Base-by-base conservation (phyloP, 2,797 vertebrate species). In the Brotogeris chrysoptera region DNA sequence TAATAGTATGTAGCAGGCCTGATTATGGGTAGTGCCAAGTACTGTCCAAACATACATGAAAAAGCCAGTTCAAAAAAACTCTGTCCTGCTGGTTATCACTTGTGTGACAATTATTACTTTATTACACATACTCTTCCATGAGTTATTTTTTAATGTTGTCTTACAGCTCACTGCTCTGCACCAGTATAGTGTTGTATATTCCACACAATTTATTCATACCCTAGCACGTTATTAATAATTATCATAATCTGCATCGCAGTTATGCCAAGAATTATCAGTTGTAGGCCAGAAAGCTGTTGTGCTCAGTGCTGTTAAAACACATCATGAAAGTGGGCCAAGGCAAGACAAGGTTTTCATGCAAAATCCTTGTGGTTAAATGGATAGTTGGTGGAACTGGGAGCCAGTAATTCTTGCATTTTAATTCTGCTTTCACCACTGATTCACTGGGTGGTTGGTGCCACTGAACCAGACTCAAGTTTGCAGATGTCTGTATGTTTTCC, bases 171-270 rank as follows among this genome's bases (percentile, higher is more conserved):
- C 13, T 90, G 66, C 78, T 91, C 49, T 59, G 46, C 70, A 79
- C 46, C 50, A 66, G 66, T 81, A 55, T 79, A 59, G 63, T 66
- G 69, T 38, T 13, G 30, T 63, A 6, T 79, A 69, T 79, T 88
- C 55, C 47, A 50, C 5, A 10, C 76, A 86, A 90, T 90, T 94
- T 94, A 86, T 93, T 91, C 74, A 57, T 74, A 72, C 28, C 4
- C n/a, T 32, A 79, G 78, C 49, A 60, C 49, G 30, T 88, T 88
- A 90, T 79, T 92, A 92, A 69, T 91, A 92, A 88, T 93, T 96
- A 86, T 39, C 65, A 72, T 96, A 95, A 95, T 92, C 73, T 92
- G 50, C 66, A 68, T 70, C 72, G 46, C 4, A 59, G 55, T 11
- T 52, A 55, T 66, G 78, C 86, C 73, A 86, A 79, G 66, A 84